Percentiles rank a stretch among this genome's conserved stretches.
Conservation (phyloP, 2,888 invertebrate genomes). For the Eurois occulta region DNA sequence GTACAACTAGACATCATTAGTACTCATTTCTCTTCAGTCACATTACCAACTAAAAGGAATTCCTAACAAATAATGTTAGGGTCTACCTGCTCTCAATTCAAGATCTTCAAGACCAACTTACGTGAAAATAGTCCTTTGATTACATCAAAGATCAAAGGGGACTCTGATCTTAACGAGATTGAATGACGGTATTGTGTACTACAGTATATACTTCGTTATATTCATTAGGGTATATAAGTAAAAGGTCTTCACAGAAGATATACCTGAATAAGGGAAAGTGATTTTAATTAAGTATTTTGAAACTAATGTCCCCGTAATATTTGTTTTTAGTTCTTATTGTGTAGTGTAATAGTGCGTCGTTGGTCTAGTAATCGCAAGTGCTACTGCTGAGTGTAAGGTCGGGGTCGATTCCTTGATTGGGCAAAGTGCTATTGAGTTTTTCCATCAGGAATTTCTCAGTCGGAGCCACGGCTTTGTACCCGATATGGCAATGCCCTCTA, state of each 20-base stretch:
- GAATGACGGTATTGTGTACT: slow-evolving; percentile 27
- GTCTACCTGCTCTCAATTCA: neutral
- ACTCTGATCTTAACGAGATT: slow-evolving; percentile 12
- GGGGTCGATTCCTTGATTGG: neutral
- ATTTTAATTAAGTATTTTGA: slow-evolving; percentile 36
- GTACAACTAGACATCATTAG: slow-evolving; percentile 21
- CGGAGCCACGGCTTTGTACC: neutral
- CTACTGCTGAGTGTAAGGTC: neutral
- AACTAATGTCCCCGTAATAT: neutral
- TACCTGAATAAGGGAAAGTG: slow-evolving; percentile 18
- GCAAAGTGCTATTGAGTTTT: neutral
- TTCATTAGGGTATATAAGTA: slow-evolving; percentile 42
- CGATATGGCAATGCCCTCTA: neutral
- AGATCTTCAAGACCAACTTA: slow-evolving; percentile 18
- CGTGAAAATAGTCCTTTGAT: slow-evolving; percentile 39
- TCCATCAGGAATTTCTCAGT: neutral
- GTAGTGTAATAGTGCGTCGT: neutral
- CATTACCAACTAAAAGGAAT: neutral
- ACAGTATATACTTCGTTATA: slow-evolving; percentile 29
- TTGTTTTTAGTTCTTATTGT: neutral
- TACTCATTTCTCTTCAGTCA: neutral
- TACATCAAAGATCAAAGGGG: slow-evolving; percentile 54
- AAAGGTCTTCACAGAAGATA: slow-evolving; percentile 28
- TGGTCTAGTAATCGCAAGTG: neutral
- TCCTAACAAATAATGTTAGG: slow-evolving; percentile 1